These are phyloP conservation scores for Rhinoderma darwinii DNA, from an alignment of 2,113 vertebrate genomes.

Conservation along the genomic window DNA sequence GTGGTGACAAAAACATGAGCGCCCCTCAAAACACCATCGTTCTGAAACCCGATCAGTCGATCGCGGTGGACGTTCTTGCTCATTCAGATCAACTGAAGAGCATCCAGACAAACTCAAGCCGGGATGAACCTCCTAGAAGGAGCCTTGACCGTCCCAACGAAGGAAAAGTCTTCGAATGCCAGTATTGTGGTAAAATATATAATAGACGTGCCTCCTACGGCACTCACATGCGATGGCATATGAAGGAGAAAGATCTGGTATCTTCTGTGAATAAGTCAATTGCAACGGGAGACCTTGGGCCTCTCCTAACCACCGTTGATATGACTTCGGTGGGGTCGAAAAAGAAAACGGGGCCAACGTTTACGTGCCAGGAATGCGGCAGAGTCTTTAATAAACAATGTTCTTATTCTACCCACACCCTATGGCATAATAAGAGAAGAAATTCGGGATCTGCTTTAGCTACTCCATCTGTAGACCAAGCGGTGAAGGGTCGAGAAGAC, in stretches of 20 bases:
- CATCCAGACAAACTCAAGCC: background rate
- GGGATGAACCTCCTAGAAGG: background rate
- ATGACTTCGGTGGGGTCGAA: background rate
- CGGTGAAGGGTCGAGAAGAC: background rate
- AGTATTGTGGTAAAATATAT: background rate
- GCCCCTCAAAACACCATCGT: background rate
- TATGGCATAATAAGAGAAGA: slow-evolving; percentile 4
- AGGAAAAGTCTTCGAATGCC: background rate
- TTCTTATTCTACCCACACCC: background rate
- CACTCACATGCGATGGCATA: slow-evolving; percentile 22
- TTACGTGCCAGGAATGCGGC: slow-evolving; percentile 8
- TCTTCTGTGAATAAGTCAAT: background rate
- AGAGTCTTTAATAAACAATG: background rate
- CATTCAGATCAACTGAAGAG: background rate
- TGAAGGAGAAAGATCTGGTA: background rate
- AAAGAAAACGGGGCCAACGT: background rate
- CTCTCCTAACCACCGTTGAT: background rate
- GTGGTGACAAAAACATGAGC: background rate
- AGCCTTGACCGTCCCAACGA: background rate
- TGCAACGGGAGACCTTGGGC: background rate
- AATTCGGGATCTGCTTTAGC: background rate
- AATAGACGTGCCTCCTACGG: background rate
- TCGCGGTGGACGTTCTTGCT: background rate
- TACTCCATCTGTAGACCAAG: background rate
- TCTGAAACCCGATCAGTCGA: background rate